phyloP scores from a whole-genome alignment of 2,113 vertebrate genomes.

The Hipposideros armiger region DNA sequence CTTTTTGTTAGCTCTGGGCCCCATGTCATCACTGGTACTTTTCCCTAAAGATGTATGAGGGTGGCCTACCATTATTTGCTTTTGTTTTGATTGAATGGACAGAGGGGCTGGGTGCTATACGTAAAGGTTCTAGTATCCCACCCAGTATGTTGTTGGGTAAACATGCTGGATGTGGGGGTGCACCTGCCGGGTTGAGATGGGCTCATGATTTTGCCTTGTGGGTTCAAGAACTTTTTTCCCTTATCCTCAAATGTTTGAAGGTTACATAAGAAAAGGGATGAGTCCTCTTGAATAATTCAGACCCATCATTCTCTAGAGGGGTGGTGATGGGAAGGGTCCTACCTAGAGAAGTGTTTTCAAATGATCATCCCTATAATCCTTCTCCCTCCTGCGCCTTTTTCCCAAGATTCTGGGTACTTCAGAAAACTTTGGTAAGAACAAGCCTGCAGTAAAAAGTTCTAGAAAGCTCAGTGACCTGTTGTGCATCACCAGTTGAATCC shows the following conservation, averaged over 20 bases:
- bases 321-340: neutral
- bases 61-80: neutral
- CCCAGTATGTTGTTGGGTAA: fast-evolving
- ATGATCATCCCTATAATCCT: neutral
- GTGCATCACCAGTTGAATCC: neutral
- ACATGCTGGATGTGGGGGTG: too few relatives aligned
- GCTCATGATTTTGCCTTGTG: neutral
- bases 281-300: neutral
- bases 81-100: neutral
- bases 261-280: neutral
- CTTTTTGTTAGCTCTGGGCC: neutral
- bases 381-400: neutral
- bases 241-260: neutral
- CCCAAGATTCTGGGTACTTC: neutral
- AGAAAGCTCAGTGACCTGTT: neutral
- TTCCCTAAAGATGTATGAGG: neutral
- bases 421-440: neutral
- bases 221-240: neutral
- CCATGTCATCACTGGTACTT: neutral
- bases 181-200: neutral
- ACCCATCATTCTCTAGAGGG: neutral
- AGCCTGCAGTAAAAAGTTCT: neutral
- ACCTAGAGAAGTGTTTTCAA: neutral
- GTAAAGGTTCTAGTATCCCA: too few relatives aligned
- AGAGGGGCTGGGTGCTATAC: neutral